phyloP scores from a whole-genome alignment of 2,797 vertebrate genomes.

The Acrossocheilus wenchowensis region DNA sequence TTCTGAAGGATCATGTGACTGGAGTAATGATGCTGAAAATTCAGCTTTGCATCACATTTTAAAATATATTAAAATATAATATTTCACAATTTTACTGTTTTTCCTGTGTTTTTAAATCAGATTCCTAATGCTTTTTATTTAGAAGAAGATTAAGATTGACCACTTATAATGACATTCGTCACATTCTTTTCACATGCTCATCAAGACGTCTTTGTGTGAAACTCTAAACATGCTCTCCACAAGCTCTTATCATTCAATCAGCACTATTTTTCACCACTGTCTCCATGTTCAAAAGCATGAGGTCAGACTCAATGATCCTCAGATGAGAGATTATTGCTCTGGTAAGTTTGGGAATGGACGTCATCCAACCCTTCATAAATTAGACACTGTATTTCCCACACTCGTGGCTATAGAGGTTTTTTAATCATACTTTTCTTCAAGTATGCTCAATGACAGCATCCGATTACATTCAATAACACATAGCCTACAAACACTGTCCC shows the following conservation, averaged over 20 bases:
- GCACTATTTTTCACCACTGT: constrained; percentile 26
- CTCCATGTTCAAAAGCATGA: constrained; percentile 40
- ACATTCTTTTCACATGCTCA: constrained; percentile 7
- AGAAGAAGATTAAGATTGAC: background rate
- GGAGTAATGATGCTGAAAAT: too few relatives aligned
- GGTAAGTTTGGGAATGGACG: constrained; percentile 28
- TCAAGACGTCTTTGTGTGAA: constrained; percentile 4
- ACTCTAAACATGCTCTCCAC: background rate
- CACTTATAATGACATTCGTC: background rate
- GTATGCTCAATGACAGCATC: background rate
- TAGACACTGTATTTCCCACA: background rate
- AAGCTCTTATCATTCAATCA: constrained; percentile 24
- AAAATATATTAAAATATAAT: background rate
- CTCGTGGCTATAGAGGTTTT: constrained; percentile 6
- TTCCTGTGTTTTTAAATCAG: background rate
- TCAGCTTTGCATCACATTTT: background rate
- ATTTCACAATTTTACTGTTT: background rate
- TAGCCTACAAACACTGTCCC: background rate
- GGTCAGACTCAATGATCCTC: constrained; percentile 33
- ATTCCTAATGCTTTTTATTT: background rate
- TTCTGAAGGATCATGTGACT: too few relatives aligned
- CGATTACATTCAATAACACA: background rate
- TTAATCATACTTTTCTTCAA: constrained; percentile 1
- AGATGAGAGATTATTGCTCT: constrained; percentile 25
- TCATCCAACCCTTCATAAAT: constrained; percentile 15